phyloP scores from a whole-genome alignment of 1,140 invertebrate genomes.

The Drosophila oshimai region DNA sequence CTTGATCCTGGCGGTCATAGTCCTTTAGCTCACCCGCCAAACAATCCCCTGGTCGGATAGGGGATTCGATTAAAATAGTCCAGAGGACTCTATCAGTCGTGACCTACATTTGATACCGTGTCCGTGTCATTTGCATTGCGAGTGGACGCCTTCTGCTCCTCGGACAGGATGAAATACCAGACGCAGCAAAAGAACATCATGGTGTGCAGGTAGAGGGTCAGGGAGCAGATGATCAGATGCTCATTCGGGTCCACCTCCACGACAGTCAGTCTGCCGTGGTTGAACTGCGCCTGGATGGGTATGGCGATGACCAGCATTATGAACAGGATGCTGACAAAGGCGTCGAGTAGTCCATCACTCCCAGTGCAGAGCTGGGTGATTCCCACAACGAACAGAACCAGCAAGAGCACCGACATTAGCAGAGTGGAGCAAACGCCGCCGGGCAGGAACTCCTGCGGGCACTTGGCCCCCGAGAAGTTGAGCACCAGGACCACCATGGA shows the following conservation, averaged over 20 bases:
- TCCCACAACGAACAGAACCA: not conserved
- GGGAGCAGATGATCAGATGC: slow-evolving; percentile 17
- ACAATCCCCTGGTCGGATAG: too few species aligned
- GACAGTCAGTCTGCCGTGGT: slow-evolving; percentile 11
- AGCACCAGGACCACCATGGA: not conserved
- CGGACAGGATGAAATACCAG: slow-evolving; percentile 11
- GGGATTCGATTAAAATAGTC: too few species aligned
- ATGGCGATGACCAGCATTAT: slow-evolving; percentile 35
- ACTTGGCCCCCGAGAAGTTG: slow-evolving; percentile 34
- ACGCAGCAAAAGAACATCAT: slow-evolving; percentile 34
- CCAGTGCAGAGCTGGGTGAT: not conserved
- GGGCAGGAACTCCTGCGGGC: slow-evolving; percentile 26
- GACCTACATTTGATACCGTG: too few species aligned
- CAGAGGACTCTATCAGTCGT: too few species aligned
- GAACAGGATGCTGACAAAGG: slow-evolving; percentile 20
- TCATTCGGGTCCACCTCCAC: slow-evolving; percentile 5
- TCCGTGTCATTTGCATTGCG: too few species aligned
- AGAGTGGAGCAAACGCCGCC: slow-evolving; percentile 23
- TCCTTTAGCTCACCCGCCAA: too few species aligned
- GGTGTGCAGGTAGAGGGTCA: slow-evolving; percentile 23
- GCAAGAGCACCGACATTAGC: slow-evolving; percentile 8
- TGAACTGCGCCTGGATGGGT: slow-evolving; percentile 42
- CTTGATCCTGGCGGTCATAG: not conserved
- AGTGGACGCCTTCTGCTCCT: not conserved
- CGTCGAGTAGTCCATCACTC: not conserved